Base-by-base conservation (phyloP, 2,113 vertebrate genomes). In the Dendropsophus ebraccatus region DNA sequence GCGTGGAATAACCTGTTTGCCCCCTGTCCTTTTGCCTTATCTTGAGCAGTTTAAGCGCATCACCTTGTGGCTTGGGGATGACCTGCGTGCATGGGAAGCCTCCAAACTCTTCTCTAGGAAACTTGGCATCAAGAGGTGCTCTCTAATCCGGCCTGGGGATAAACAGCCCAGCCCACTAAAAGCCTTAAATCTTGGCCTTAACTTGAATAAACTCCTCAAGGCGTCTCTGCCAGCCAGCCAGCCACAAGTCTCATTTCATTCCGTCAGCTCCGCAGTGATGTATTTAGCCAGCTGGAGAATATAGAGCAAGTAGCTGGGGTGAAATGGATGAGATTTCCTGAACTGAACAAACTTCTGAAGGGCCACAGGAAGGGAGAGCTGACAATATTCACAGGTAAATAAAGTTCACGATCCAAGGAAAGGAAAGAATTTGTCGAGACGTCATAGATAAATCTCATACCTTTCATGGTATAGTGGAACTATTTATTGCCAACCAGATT, bases 211-310 rank as follows among this genome's bases (percentile, higher is more conserved):
- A 65, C 96, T 99, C 81, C 83, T 99, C 25, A 96, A 95, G 19
- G 88, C 93, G 0, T 94, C 98, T 54, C 92, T 98, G 41, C 96
- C 97, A 0, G n/a, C n/a, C n/a, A n/a, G 97, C 98, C 0, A 94
- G 95, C 35, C 98, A 99, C 90, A 98, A 97, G 90, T 98, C 97
- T 99, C 0, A 92, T 99, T 81, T 99, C 97, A 69, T 99, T 99
- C 91, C 96, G 95, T 85, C 97, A 99, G 92, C 95, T 99, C 21
- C 93, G 98, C 0, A 97, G 99, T 1, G 97, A 99, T 54, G 97
- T 99, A 37, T 96, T 96, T 0, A 97, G 97, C 23, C 97, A 99
- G 89, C 89, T 99, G 81, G 90, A 92, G 6, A 99, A 99, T 87
- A 94, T 92, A 0, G 97, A 99, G 41, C 97, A 99, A 90, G 96